These are phyloP conservation scores for Tenebrio molitor DNA, from an alignment of 1,140 invertebrate species.

Conservation along the genomic window DNA sequence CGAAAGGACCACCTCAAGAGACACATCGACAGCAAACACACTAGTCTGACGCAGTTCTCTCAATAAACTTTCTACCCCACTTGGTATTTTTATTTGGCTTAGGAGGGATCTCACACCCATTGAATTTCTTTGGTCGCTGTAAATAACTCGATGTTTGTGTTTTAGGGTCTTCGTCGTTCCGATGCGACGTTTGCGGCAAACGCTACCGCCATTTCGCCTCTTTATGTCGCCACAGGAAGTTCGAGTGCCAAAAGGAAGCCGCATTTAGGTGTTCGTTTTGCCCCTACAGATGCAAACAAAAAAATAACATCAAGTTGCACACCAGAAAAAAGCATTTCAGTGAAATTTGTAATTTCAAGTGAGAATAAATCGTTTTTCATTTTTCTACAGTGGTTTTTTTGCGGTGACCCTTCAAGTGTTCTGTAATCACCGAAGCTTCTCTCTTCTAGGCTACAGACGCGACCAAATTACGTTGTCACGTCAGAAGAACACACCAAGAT, in stretches of 20 bases:
- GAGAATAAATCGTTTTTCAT: too few relatives aligned
- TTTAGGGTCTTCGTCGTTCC: background rate
- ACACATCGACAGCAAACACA: constrained; percentile 10
- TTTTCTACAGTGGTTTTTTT: too few relatives aligned
- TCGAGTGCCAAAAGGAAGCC: constrained; percentile 76
- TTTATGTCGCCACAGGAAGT: constrained; percentile 73
- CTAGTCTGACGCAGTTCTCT: background rate
- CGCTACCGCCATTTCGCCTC: constrained; percentile 70
- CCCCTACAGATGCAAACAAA: constrained; percentile 64
- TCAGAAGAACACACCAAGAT: too few relatives aligned
- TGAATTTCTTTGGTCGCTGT: too few relatives aligned
- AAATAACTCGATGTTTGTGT: background rate
- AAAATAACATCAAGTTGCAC: constrained; percentile 66
- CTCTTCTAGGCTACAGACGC: too few relatives aligned
- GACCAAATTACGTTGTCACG: too few relatives aligned
- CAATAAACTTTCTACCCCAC: too few relatives aligned
- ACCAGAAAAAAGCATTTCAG: constrained; percentile 41
- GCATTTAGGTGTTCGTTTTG: constrained; percentile 74
- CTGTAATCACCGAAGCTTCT: too few relatives aligned
- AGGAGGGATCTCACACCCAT: too few relatives aligned
- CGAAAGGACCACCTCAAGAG: constrained; percentile 63
- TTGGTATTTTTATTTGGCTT: too few relatives aligned
- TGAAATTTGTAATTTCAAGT: background rate
- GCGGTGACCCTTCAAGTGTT: too few relatives aligned
- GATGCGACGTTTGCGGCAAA: constrained; percentile 69